A percentile compares a stretch with the other conserved stretches of the same genome.
These are phyloP conservation scores for Globodera rostochiensis DNA, from an alignment of 1,140 invertebrate species.

Conservation along the genomic window DNA sequence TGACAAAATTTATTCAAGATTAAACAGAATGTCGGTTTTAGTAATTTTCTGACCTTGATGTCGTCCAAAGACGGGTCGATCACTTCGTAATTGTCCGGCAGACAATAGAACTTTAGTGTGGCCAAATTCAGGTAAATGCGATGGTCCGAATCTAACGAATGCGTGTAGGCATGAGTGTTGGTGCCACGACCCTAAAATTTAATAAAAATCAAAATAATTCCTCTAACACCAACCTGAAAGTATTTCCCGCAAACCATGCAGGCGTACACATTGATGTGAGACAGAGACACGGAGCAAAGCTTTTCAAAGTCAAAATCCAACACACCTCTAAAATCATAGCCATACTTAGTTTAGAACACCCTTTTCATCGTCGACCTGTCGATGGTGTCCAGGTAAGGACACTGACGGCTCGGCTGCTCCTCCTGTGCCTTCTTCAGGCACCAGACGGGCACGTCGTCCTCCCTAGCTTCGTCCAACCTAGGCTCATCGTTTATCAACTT, in stretches of 20 bases:
- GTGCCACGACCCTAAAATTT: slow-evolving; percentile 80
- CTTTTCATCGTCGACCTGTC: slow-evolving; percentile 43
- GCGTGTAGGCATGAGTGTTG: slow-evolving; percentile 97
- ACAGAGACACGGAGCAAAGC: slow-evolving; percentile 93
- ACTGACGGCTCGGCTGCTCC: slow-evolving; percentile 55
- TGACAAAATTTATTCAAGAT: slow-evolving; percentile 9
- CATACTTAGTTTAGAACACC: too few relatives aligned
- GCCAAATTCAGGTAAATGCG: slow-evolving; percentile 97
- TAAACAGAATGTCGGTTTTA: not conserved
- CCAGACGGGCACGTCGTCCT: slow-evolving; percentile 56
- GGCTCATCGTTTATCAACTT: slow-evolving; percentile 30
- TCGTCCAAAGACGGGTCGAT: slow-evolving; percentile 98
- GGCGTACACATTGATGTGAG: slow-evolving; percentile 99
- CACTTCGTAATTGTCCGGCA: slow-evolving; percentile 99
- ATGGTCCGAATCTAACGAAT: slow-evolving; percentile 93
- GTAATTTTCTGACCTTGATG: slow-evolving; percentile 75
- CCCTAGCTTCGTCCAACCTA: slow-evolving; percentile 47
- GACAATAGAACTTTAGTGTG: slow-evolving; percentile 95
- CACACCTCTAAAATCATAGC: slow-evolving; percentile 73
- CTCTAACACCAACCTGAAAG: slow-evolving; percentile 76
- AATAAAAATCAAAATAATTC: slow-evolving; percentile 50
- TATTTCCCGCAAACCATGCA: slow-evolving; percentile 99
- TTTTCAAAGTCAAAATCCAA: slow-evolving; percentile 99
- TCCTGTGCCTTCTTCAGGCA: slow-evolving; percentile 58
- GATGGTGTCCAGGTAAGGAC: slow-evolving; percentile 65